Conservation (phyloP, 2,888 invertebrate species). For the Ariolimax columbianus region DNA sequence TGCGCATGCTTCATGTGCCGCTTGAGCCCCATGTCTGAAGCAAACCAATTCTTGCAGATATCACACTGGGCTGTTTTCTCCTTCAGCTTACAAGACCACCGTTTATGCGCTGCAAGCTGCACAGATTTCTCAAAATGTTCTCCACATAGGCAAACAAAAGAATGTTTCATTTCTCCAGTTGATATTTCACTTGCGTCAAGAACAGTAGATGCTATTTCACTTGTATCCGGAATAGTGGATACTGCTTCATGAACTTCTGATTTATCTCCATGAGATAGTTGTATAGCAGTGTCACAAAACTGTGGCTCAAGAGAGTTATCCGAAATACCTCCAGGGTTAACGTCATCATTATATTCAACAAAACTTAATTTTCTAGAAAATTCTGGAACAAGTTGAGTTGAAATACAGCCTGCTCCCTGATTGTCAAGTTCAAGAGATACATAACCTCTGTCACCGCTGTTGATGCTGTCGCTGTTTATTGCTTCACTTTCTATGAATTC, state of each 20-base stretch:
- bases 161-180: not conserved
- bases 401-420: constrained; percentile 3
- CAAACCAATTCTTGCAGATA: constrained; percentile 46
- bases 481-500: not conserved
- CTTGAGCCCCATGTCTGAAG: constrained; percentile 36
- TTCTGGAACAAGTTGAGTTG: constrained; percentile 36
- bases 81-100: constrained; percentile 44
- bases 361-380: constrained; percentile 45
- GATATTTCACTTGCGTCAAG: not conserved
- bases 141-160: constrained; percentile 39
- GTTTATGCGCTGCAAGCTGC: constrained; percentile 43
- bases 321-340: not conserved
- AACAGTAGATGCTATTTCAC: not conserved
- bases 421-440: not conserved
- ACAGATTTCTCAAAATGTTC: constrained; percentile 45
- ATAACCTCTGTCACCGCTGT: not conserved
- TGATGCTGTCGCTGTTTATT: not conserved
- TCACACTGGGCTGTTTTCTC: constrained; percentile 47
- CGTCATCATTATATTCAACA: constrained; percentile 5
- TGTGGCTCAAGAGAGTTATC: not conserved
- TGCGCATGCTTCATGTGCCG: constrained; percentile 50
- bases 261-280: not conserved
- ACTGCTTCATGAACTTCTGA: not conserved
- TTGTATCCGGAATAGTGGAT: not conserved
- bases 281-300: not conserved